These are phyloP conservation scores for Lottia scabra DNA, from an alignment of 2,888 invertebrate species.

Conservation along the genomic window DNA sequence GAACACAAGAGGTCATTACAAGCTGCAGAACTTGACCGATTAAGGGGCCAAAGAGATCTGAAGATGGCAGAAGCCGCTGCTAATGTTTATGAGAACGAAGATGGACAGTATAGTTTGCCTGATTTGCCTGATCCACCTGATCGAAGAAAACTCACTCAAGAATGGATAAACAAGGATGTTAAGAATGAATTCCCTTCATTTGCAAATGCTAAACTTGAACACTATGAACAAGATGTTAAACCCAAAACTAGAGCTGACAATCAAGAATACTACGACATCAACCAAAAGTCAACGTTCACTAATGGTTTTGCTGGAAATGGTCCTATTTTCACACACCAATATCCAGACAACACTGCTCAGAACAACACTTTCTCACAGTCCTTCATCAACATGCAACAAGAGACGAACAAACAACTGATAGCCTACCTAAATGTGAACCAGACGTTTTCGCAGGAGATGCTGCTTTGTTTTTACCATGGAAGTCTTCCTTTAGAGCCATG, in stretches of 20 bases:
- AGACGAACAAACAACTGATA: background rate
- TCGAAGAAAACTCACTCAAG: background rate
- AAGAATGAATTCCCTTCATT: background rate
- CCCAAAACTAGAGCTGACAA: no score
- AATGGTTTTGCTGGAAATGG: background rate
- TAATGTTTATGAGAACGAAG: background rate
- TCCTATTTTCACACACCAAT: background rate
- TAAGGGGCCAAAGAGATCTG: background rate
- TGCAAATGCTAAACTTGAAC: background rate
- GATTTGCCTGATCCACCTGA: background rate
- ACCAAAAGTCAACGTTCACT: no score
- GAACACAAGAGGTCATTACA: no score
- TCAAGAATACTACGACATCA: no score
- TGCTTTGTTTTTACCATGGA: background rate
- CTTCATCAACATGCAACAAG: background rate
- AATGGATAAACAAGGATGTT: background rate
- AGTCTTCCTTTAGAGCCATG: background rate
- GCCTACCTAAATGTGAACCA: background rate
- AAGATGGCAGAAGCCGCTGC: background rate
- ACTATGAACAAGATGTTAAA: no score
- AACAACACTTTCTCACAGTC: background rate
- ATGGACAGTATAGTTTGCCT: background rate
- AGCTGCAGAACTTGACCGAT: background rate
- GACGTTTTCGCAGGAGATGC: background rate
- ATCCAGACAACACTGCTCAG: background rate